Base-by-base conservation (phyloP, 2,797 vertebrate species). In the Buceros bicornis region DNA sequence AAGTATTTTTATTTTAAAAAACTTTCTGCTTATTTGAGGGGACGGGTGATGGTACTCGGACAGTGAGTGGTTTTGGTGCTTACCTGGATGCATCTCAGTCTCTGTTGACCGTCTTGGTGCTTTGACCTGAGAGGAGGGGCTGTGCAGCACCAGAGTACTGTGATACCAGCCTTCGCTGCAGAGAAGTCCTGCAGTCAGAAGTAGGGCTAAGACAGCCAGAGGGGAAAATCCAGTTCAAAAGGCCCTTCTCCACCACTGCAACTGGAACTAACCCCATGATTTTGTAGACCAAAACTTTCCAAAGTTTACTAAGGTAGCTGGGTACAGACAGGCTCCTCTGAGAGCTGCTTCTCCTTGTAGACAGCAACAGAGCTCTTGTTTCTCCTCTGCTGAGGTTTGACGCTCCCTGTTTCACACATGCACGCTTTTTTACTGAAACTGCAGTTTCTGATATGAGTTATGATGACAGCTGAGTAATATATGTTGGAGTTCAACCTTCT, bases 1-100 rank as follows among this genome's bases (percentile, higher is more conserved):
- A 16, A 85, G 83, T 97, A 97, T 97, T 97, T 97, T 97, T 97
- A 92, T 97, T 97, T 97, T 96, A 92, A 91, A 90, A 84, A 85
- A 22, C 69, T 76, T 87, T 45, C 83, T 83, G 56, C 35, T 82
- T 71, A 47, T 89, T 96, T 78, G 67, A 22, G 70, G 0, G 10
- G 53, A 20, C 35, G 82, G 48, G 20, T 65, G 60, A 28, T 33
- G 45, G 25, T 45, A 29, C 81, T 77, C 10, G 8, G 53, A 20
- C 67, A 29, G 42, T 1, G 48, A 40, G 20, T n/a, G 43, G 57
- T 77, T 40, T 35, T 3, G 4, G 62, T 51, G 74, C 18, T 76
- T 73, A 26, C 50, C 31, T 64, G 73, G 31, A 4, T 54, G 24
- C 50, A 6, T 65, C 45, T 65, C 45, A 6, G 57, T 62, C 48